Evolutionary conservation across 2,113 vertebrate genomes (phyloP).

Genomic region (Pelecanoides urinatrix): DNA sequence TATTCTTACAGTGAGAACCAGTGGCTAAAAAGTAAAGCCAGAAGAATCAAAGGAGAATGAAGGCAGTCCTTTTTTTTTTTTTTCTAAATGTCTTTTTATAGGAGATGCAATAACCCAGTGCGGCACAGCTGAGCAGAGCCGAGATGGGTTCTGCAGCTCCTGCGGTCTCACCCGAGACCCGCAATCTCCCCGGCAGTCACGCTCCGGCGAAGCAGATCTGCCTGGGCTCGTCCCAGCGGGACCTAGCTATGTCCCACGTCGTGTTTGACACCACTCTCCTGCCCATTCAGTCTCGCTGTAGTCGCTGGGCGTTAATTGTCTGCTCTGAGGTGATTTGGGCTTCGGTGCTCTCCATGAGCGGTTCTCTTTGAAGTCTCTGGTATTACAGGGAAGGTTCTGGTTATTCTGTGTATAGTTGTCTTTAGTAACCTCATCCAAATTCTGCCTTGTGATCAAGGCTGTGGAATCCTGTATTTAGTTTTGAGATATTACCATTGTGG

Average conservation of each 20-base stretch:
- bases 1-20: not conserved
- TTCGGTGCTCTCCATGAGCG: rapidly evolving
- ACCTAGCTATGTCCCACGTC: not conserved
- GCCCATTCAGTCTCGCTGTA: rapidly evolving
- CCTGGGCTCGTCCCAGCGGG: not conserved
- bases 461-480: not conserved
- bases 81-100: too few relatives aligned
- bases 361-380: not conserved
- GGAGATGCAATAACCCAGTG: rapidly evolving
- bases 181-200: not conserved
- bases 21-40: not conserved
- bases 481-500: not conserved
- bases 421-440: not conserved
- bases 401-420: not conserved
- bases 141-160: not conserved
- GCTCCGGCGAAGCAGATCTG: rapidly evolving
- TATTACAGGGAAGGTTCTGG: not conserved
- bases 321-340: not conserved
- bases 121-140: not conserved
- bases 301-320: rapidly evolving
- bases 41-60: not conserved
- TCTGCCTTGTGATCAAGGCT: not conserved
- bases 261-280: too few relatives aligned
- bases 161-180: not conserved
- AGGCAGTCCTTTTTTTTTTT: too few relatives aligned